Conservation (phyloP, 2,113 vertebrate genomes). For the Thymallus thymallus region DNA sequence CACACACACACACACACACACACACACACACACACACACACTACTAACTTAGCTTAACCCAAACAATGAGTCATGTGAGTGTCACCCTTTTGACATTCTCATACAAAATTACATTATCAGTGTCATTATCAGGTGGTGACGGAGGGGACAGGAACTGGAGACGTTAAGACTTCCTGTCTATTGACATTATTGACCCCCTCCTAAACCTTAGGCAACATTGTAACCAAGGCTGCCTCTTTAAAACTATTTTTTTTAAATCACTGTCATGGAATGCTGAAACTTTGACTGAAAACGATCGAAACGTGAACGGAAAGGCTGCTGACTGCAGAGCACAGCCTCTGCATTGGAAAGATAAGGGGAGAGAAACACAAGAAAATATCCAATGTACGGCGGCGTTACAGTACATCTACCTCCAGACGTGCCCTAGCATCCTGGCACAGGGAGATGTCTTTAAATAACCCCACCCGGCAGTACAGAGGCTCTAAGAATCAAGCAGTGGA, state of each 20-base stretch:
- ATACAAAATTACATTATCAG: too few relatives aligned
- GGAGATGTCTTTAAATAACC: not conserved
- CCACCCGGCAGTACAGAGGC: not conserved
- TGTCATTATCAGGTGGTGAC: too few relatives aligned
- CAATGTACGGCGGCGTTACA: not conserved
- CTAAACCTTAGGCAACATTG: not conserved
- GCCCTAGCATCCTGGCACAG: not conserved
- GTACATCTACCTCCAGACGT: too few relatives aligned
- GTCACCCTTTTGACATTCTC: too few relatives aligned
- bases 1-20: too few relatives aligned
- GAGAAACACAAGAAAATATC: not conserved
- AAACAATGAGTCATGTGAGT: too few relatives aligned
- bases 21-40: too few relatives aligned
- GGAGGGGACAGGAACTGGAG: too few relatives aligned
- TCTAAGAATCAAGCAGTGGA: not conserved
- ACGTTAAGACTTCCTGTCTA: not conserved
- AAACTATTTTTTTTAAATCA: not conserved
- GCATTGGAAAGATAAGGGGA: not conserved
- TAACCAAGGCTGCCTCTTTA: not conserved
- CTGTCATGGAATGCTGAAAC: not conserved
- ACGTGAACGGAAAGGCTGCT: not conserved
- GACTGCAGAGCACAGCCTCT: not conserved
- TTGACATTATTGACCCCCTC: not conserved
- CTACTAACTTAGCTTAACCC: too few relatives aligned
- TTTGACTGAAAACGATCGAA: not conserved